Evolutionary conservation across 1,140 invertebrate species (phyloP), one percentile per base, ranked within the genome.

Genomic region (Odontomachus brunneus): DNA sequence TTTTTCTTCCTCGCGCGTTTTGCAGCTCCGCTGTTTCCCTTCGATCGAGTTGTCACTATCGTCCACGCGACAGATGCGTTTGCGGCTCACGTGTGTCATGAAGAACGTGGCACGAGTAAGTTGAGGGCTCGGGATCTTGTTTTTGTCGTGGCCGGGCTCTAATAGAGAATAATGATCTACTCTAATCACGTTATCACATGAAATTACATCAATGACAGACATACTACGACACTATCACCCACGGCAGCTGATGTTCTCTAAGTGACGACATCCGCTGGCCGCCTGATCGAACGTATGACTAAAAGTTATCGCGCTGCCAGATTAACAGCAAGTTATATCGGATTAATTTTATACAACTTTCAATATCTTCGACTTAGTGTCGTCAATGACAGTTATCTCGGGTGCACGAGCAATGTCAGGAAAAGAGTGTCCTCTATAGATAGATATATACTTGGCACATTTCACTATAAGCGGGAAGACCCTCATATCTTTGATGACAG

Each of bases 291-390:
- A 60, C 5, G 22, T 57, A 57, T n/a, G 15, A 59, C 19, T 57
- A 26, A 3, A 53, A 55, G 15, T 51, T 65, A 49, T 65, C 38
- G 65, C 38, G 65, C n/a, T 75, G 48, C 38, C 11, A 19, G 19
- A 76, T 76, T 55, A 53, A 66, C 0, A n/a, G 53, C 51, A 29
- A 66, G n/a, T 76, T 53, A 66, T 76, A 12, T 33, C 48, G n/a
- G n/a, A 44, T 74, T 19, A 29, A 0, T 62, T 15, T 15, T 22
- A 9, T 44, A 9, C 29, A 1, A 62, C 12, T 22, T 22, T 53
- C 0, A 65, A 24, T 12, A 5, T 53, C 14, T 9, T 15, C 60
- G 4, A 29, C 22, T 65, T 51, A 33, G 4, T 9, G 38, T 7
- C 9, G 38, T 44, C 38, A 74, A 9, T 24, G 17, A 5, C 38